phyloP scores from a whole-genome alignment of 2,113 vertebrate species.

The Proterorhinus semilunaris region DNA sequence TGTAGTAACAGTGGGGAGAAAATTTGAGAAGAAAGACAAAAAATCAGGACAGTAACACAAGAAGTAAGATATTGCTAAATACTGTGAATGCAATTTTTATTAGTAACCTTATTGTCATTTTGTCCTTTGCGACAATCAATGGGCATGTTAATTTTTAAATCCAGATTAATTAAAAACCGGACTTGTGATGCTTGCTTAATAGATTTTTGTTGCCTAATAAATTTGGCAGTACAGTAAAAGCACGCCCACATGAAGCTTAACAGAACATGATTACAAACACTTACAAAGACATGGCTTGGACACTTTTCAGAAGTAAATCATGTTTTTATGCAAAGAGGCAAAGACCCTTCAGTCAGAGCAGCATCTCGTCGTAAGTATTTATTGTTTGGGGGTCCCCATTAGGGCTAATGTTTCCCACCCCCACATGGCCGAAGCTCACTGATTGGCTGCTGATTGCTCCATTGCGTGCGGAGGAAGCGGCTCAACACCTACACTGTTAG shows the following conservation, averaged over 20 bases:
- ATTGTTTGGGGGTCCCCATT: constrained; percentile 55
- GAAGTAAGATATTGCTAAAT: background rate
- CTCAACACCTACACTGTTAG: constrained; percentile 56
- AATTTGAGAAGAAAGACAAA: background rate
- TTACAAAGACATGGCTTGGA: constrained; percentile 3
- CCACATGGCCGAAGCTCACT: constrained; percentile 55
- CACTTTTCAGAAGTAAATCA: constrained; percentile 16
- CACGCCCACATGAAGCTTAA: constrained; percentile 14
- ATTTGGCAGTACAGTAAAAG: constrained; percentile 7
- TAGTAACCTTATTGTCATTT: background rate
- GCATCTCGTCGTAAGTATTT: constrained; percentile 35
- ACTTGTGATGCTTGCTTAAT: constrained; percentile 3
- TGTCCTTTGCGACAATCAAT: background rate
- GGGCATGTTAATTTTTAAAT: background rate
- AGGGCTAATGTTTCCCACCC: constrained; percentile 43
- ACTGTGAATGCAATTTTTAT: background rate
- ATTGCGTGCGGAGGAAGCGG: constrained; percentile 43
- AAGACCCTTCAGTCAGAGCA: constrained; percentile 27
- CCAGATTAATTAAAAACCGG: background rate
- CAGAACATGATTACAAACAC: background rate
- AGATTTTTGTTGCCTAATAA: constrained; percentile 15
- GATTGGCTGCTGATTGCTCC: constrained; percentile 68
- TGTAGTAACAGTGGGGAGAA: constrained; percentile 17
- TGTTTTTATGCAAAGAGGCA: constrained; percentile 10
- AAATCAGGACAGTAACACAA: background rate